Evolutionary conservation across 1,140 invertebrate genomes (phyloP), one percentile per base, ranked within the genome.

Genomic region (Drosophila guanche): DNA sequence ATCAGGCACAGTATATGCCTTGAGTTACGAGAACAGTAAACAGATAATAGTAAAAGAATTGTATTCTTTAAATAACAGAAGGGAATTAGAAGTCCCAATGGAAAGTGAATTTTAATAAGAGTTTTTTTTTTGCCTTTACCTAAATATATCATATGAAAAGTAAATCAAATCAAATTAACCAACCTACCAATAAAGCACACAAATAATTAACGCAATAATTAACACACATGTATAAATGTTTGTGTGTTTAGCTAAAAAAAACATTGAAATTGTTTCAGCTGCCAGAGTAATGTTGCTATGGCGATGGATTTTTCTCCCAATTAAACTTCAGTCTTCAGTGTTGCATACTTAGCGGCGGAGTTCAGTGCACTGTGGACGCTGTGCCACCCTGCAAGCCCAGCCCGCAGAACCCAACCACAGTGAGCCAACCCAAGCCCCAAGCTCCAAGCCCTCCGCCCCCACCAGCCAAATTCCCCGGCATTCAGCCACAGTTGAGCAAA

Each of bases 301-400:
- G 16, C 0, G 37, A 62, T 62, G 54, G 48, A 50, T 42, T 69
- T 47, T 51, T 42, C 55, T 69, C 29, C 79, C 76, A 83, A 83
- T 85, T 84, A 85, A 67, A 74, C 57, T 55, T 54, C 62, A 61
- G 58, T 60, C 54, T 66, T 62, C 33, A 37, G 56, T 60, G 61
- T 58, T 73, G 78, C 78, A 81, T 84, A 84, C 76, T 84, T 81
- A 78, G 63, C 57, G 63, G 62, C 68, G 80, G 77, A 37, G 79
- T 83, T 83, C 79, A 83, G 53, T 84, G 79, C 79, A 84, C 79
- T 77, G 20, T 57, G 61, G 59, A n/a, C 53, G 53, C 52, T 25
- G 45, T 33, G 41, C 40, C 14, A 20, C 10, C 33, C 23, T 43
- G 14, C 14, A 37, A 45, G n/a, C 27, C 12, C 29, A 55, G 52